Evolutionary conservation across 2,888 invertebrate species (phyloP).

Genomic region (Hecatera dysodea): DNA sequence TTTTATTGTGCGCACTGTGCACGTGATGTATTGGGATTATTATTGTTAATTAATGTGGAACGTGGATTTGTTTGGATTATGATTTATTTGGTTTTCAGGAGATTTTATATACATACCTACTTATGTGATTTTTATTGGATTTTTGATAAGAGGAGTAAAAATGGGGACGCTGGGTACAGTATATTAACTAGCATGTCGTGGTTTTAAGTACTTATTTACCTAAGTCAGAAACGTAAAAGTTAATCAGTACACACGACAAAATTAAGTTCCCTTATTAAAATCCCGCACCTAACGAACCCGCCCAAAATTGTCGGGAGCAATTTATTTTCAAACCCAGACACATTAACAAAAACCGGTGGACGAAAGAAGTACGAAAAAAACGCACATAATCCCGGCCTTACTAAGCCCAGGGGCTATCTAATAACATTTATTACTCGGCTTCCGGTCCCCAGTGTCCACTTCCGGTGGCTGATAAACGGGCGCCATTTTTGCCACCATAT

Average conservation of each 20-base stretch:
- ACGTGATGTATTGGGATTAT: constrained; percentile 44
- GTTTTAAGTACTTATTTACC: background rate
- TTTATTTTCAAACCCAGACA: constrained; percentile 88
- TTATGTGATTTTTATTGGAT: background rate
- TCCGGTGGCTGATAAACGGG: constrained; percentile 90
- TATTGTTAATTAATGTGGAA: constrained; percentile 34
- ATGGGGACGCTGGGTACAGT: background rate
- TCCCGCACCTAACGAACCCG: constrained; percentile 60
- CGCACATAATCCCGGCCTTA: constrained; percentile 80
- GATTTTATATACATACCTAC: background rate
- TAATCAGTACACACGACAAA: constrained; percentile 19
- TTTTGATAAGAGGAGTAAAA: background rate
- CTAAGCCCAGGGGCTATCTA: constrained; percentile 91
- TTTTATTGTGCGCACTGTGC: constrained; percentile 37
- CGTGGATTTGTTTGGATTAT: constrained; percentile 3
- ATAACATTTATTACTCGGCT: constrained; percentile 90
- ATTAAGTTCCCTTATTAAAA: constrained; percentile 30
- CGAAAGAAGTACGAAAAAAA: constrained; percentile 86
- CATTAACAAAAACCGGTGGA: constrained; percentile 88
- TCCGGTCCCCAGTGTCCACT: constrained; percentile 90
- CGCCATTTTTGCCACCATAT: constrained; percentile 90
- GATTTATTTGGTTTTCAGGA: constrained; percentile 3
- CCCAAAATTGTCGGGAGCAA: constrained; percentile 82
- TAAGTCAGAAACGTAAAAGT: background rate
- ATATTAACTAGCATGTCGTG: background rate